These are phyloP conservation scores for Epinephelus fuscoguttatus DNA, from an alignment of 2,113 vertebrate species.

Conservation along the genomic window DNA sequence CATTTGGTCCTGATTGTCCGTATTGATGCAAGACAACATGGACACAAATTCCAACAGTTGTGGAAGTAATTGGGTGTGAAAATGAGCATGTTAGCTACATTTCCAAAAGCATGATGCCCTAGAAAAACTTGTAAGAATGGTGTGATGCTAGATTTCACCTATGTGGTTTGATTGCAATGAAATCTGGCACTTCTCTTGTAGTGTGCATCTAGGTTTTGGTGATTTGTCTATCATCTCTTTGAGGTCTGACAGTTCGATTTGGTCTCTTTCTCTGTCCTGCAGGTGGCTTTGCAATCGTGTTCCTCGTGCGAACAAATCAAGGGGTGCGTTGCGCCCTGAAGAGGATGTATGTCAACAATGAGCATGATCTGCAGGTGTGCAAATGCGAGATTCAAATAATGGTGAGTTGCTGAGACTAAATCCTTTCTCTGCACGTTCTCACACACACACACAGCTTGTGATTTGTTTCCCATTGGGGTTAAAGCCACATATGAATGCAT, in stretches of 20 bases:
- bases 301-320: slow-evolving; percentile 94
- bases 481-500: neutral
- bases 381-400: slow-evolving; percentile 98
- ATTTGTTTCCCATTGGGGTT: neutral
- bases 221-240: neutral
- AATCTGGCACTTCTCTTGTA: neutral
- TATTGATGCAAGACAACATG: slow-evolving; percentile 28
- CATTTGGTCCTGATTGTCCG: slow-evolving; percentile 60
- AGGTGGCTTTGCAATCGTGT: slow-evolving; percentile 98
- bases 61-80: slow-evolving; percentile 5
- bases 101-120: neutral
- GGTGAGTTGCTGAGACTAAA: slow-evolving; percentile 85
- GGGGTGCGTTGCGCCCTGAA: slow-evolving; percentile 97
- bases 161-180: neutral
- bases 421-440: slow-evolving; percentile 8
- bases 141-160: neutral
- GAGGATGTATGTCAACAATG: slow-evolving; percentile 99
- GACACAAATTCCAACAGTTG: slow-evolving; percentile 14
- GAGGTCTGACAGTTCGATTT: neutral
- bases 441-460: neutral
- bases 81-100: neutral
- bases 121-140: neutral
- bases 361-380: slow-evolving; percentile 97
- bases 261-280: slow-evolving; percentile 7
- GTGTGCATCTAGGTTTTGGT: neutral